Conservation (phyloP, 1,140 invertebrate genomes). For the Cryptotermes secundus region DNA sequence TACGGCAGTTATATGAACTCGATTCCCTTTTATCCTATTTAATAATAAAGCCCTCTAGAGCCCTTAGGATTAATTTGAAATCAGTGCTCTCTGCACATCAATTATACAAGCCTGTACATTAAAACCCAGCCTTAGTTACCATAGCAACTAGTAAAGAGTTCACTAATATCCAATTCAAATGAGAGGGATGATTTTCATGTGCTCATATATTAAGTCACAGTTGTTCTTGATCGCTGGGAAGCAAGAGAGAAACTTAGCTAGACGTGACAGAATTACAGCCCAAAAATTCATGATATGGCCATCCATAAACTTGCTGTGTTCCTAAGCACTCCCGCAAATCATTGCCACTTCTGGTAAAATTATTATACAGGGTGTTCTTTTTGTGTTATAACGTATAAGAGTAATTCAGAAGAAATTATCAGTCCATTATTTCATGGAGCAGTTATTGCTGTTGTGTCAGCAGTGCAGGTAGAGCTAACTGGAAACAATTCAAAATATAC, state of each 20-base stretch:
- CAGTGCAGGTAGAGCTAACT: too few species aligned
- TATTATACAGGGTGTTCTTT: too few species aligned
- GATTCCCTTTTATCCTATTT: too few species aligned
- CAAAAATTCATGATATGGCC: background rate
- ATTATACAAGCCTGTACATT: background rate
- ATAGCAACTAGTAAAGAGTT: background rate
- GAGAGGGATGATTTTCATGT: background rate
- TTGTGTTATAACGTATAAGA: too few species aligned
- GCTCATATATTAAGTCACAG: background rate
- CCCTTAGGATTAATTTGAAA: background rate
- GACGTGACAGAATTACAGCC: background rate
- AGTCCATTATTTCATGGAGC: too few species aligned
- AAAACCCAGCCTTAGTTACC: background rate
- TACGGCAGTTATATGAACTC: too few species aligned
- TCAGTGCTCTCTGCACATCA: background rate
- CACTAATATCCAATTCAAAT: constrained; percentile 17
- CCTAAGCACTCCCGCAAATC: background rate
- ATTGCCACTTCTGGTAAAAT: background rate
- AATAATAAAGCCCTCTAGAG: too few species aligned
- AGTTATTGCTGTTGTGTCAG: too few species aligned
- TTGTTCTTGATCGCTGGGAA: background rate
- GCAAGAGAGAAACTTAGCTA: too few species aligned
- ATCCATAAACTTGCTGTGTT: background rate
- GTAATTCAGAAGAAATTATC: too few species aligned
- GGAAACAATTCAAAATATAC: too few species aligned